Evolutionary conservation across 2,113 vertebrate genomes (phyloP).

Genomic region (Climacteris rufus): DNA sequence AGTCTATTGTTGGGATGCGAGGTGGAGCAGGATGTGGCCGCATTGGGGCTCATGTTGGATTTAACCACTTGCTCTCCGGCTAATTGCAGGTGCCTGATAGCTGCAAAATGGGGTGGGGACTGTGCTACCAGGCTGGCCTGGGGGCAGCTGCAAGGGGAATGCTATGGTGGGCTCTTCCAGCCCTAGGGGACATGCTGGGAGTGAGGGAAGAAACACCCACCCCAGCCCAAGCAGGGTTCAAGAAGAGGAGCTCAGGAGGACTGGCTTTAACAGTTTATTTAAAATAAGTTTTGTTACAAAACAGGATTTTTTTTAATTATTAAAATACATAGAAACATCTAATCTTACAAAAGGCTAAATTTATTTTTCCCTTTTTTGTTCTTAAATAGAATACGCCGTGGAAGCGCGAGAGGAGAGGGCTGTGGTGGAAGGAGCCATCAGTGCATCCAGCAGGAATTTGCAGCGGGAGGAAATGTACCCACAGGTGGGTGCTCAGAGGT

Average conservation of each 20-base stretch:
- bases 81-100: background rate
- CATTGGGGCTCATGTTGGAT: accelerated
- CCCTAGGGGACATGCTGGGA: background rate
- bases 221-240: background rate
- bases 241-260: background rate
- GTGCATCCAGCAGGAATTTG: background rate
- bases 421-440: background rate
- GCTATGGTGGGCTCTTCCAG: background rate
- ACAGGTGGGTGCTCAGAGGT: background rate
- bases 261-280: constrained; percentile 34
- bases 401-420: background rate
- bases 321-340: constrained; percentile 65
- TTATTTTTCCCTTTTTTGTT: background rate
- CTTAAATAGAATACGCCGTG: background rate
- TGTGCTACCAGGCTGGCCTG: accelerated
- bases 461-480: background rate
- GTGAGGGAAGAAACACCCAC: background rate
- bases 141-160: background rate
- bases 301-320: constrained; percentile 27
- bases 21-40: background rate
- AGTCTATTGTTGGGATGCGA: background rate
- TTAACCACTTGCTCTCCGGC: background rate
- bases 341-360: constrained; percentile 42
- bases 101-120: background rate
- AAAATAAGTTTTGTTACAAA: constrained; percentile 65